Percentiles rank a stretch among this genome's conserved stretches.
These are phyloP conservation scores for Gryon sp. DNA, from an alignment of 1,140 invertebrate species.

Conservation along the genomic window DNA sequence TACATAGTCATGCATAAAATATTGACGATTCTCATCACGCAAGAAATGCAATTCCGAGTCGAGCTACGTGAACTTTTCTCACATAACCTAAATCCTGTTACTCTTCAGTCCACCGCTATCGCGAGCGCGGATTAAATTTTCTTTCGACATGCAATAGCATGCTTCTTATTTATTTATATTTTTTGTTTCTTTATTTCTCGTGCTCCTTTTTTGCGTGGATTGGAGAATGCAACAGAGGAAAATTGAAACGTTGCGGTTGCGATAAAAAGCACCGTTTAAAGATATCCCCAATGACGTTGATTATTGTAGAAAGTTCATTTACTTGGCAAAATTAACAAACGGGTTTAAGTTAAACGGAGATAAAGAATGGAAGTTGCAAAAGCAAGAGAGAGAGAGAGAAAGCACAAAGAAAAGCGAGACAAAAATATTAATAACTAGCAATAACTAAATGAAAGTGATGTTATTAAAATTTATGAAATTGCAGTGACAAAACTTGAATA, in stretches of 20 bases:
- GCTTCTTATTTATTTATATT: slow-evolving; percentile 12
- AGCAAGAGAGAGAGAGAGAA: too few species aligned
- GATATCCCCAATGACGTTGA: neutral
- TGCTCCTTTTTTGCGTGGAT: neutral
- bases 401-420: too few species aligned
- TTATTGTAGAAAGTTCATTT: neutral
- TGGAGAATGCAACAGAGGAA: slow-evolving; percentile 5
- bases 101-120: slow-evolving; percentile 54
- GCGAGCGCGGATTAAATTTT: slow-evolving; percentile 48
- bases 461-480: too few species aligned
- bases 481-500: too few species aligned
- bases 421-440: too few species aligned
- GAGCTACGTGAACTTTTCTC: slow-evolving; percentile 47
- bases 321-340: neutral
- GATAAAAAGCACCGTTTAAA: neutral
- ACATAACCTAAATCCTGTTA: slow-evolving; percentile 58
- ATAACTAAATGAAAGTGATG: too few species aligned
- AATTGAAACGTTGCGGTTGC: slow-evolving; percentile 37
- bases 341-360: neutral
- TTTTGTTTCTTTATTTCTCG: neutral
- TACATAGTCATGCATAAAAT: slow-evolving; percentile 46
- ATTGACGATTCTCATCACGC: slow-evolving; percentile 56
- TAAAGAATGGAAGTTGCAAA: neutral
- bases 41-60: slow-evolving; percentile 50
- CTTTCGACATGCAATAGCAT: slow-evolving; percentile 43